A percentile compares a stretch with the other conserved stretches of the same genome.
phyloP scores from a whole-genome alignment of 2,113 vertebrate genomes.

The cattle (Bos taurus) region ARS-UCD2.0 NC_037343.1:52287501-52288000 shows the following conservation, averaged over 20 bases:
- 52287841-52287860: background rate
- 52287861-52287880: rapidly evolving
- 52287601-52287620: background rate
- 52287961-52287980: slow-evolving; percentile 79
- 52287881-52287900: rapidly evolving
- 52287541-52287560: background rate
- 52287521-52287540: too few species aligned
- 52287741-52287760: background rate
- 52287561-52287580: background rate
- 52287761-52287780: background rate
- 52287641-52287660: background rate
- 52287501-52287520: background rate
- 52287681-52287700: background rate
- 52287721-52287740: background rate
- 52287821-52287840: rapidly evolving
- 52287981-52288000: background rate
- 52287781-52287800: background rate
- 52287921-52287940: rapidly evolving
- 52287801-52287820: background rate
- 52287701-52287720: background rate
- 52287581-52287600: background rate
- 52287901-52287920: rapidly evolving
- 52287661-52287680: background rate
- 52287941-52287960: slow-evolving; percentile 36
- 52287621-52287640: background rate